A percentile compares a stretch with the other conserved stretches of the same genome.
Evolutionary conservation across 2,113 vertebrate species (phyloP).

Genomic region (Nyctibius bracteatus): DNA sequence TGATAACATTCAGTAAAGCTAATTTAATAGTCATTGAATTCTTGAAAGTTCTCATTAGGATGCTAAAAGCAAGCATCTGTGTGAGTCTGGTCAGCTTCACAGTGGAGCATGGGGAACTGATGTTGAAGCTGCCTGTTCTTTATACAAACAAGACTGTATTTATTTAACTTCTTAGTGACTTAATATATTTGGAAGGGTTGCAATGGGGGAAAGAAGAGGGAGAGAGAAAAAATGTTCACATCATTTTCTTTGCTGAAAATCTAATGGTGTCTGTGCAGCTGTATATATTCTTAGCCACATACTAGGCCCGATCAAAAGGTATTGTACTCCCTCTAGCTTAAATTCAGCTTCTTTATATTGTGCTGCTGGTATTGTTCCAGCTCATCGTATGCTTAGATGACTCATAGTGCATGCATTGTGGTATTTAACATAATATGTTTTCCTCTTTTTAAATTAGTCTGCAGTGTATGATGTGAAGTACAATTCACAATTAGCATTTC

Average conservation of each 20-base stretch:
- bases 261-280: slow-evolving; percentile 30
- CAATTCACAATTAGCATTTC: slow-evolving; percentile 56
- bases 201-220: neutral
- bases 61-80: slow-evolving; percentile 23
- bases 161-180: neutral
- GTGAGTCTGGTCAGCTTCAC: neutral
- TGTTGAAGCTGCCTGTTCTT: slow-evolving; percentile 5
- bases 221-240: neutral
- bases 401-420: slow-evolving; percentile 48
- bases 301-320: slow-evolving; percentile 45
- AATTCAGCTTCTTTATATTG: slow-evolving; percentile 47
- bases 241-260: slow-evolving; percentile 47
- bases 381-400: slow-evolving; percentile 56
- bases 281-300: neutral
- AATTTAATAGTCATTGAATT: slow-evolving; percentile 43
- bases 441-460: slow-evolving; percentile 48
- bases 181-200: slow-evolving; percentile 32
- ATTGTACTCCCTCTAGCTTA: slow-evolving; percentile 61
- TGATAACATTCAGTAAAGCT: slow-evolving; percentile 20
- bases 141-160: neutral
- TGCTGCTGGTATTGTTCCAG: slow-evolving; percentile 55
- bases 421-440: slow-evolving; percentile 50
- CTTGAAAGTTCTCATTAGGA: slow-evolving; percentile 46
- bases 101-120: neutral
- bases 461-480: slow-evolving; percentile 39